Evolutionary conservation across 2,797 vertebrate species (phyloP).

Genomic region (Molossus molossus): DNA sequence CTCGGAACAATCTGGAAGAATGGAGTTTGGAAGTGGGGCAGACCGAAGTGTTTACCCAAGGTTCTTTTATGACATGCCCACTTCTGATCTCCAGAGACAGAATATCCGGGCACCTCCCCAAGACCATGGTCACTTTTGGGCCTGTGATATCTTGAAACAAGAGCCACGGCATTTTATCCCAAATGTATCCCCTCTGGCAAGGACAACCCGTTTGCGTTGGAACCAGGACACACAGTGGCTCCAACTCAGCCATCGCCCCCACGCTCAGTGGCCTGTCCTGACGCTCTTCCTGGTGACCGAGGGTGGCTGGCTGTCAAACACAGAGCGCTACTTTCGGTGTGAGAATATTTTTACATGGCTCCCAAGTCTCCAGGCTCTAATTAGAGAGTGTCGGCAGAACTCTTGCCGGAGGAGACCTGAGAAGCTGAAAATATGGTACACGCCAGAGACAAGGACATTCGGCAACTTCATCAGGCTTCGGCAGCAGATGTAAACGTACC

Average conservation of each 20-base stretch:
- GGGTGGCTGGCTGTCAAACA: slow-evolving; percentile 63
- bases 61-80: not conserved
- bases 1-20: slow-evolving; percentile 28
- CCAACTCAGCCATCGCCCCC: not conserved
- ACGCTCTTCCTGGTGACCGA: slow-evolving; percentile 74
- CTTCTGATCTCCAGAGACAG: slow-evolving; percentile 4
- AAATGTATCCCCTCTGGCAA: slow-evolving; percentile 35
- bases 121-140: not conserved
- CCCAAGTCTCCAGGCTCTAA: slow-evolving; percentile 92
- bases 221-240: slow-evolving; percentile 48
- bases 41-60: not conserved
- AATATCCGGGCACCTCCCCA: slow-evolving; percentile 16
- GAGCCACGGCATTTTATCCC: slow-evolving; percentile 22
- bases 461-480: slow-evolving; percentile 62
- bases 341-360: slow-evolving; percentile 88
- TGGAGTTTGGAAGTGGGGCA: not conserved
- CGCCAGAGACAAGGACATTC: slow-evolving; percentile 52
- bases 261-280: not conserved
- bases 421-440: slow-evolving; percentile 23
- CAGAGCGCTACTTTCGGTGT: slow-evolving; percentile 89
- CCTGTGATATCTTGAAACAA: slow-evolving; percentile 50
- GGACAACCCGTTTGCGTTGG: slow-evolving; percentile 31
- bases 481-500: slow-evolving; percentile 54
- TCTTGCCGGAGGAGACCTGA: slow-evolving; percentile 76
- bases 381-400: slow-evolving; percentile 89